Conservation (phyloP, 2,797 vertebrate genomes). For the Spheniscus humboldti region DNA sequence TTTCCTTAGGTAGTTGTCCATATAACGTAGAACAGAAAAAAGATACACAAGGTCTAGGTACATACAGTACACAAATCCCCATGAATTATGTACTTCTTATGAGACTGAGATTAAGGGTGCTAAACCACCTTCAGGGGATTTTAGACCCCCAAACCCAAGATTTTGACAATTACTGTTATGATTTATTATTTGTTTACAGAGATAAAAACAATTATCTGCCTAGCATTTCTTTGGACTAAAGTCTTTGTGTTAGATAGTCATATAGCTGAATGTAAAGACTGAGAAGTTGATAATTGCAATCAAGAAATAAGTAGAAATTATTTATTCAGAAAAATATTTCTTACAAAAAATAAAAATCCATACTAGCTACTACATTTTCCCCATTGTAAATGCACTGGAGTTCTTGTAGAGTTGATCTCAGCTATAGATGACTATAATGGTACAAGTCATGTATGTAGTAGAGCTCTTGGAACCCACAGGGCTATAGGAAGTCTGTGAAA, state of each 20-base stretch:
- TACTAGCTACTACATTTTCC: not conserved
- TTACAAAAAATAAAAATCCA: not conserved
- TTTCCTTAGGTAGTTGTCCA: not conserved
- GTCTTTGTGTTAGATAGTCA: not conserved
- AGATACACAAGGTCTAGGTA: too few species aligned
- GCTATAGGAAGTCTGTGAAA: not conserved
- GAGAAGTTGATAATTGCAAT: not conserved
- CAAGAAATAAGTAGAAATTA: not conserved
- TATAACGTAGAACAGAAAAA: not conserved
- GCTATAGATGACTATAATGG: not conserved
- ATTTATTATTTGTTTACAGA: not conserved
- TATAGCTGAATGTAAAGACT: not conserved
- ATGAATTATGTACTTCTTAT: not conserved
- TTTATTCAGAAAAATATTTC: not conserved
- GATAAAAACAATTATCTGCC: not conserved
- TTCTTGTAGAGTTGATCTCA: not conserved
- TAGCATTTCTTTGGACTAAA: not conserved
- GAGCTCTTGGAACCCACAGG: not conserved
- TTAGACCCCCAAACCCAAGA: not conserved
- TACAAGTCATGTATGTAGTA: not conserved
- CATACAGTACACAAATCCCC: not conserved
- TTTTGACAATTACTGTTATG: not conserved
- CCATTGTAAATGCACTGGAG: not conserved
- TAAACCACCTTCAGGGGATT: not conserved
- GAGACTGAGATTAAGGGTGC: not conserved